Conservation (phyloP, 2,113 vertebrate species). For the Phycodurus eques region DNA sequence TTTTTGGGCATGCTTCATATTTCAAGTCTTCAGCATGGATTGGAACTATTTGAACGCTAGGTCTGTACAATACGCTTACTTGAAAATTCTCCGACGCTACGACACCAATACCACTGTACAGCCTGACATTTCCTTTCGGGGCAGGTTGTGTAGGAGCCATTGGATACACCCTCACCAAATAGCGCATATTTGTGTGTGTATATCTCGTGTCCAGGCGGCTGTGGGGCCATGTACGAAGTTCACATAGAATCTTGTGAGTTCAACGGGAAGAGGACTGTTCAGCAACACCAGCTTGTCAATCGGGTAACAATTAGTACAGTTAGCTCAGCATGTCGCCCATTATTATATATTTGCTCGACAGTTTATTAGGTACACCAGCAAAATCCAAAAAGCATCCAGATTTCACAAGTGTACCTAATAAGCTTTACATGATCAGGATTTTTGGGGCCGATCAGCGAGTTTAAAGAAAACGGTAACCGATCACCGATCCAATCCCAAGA, state of each 20-base stretch:
- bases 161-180: not conserved
- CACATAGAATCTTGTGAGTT: slow-evolving; percentile 91
- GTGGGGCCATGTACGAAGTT: slow-evolving; percentile 95
- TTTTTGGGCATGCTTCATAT: no score
- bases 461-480: no score
- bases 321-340: not conserved
- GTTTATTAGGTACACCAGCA: not conserved
- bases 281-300: slow-evolving; percentile 93
- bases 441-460: no score
- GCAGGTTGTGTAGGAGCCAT: not conserved
- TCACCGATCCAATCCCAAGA: no score
- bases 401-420: not conserved
- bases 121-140: not conserved
- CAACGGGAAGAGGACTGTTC: slow-evolving; percentile 83
- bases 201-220: slow-evolving; percentile 77
- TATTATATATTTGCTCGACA: not conserved
- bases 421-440: no score
- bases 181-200: not conserved
- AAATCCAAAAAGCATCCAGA: not conserved
- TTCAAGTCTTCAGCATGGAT: no score
- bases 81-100: not conserved
- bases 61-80: no score
- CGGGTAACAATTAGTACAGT: slow-evolving; percentile 70
- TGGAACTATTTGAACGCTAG: no score
- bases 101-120: not conserved